Evolutionary conservation across 2,888 invertebrate species (phyloP), one percentile per base, ranked within the genome.

Genomic region (Ischnura elegans): DNA sequence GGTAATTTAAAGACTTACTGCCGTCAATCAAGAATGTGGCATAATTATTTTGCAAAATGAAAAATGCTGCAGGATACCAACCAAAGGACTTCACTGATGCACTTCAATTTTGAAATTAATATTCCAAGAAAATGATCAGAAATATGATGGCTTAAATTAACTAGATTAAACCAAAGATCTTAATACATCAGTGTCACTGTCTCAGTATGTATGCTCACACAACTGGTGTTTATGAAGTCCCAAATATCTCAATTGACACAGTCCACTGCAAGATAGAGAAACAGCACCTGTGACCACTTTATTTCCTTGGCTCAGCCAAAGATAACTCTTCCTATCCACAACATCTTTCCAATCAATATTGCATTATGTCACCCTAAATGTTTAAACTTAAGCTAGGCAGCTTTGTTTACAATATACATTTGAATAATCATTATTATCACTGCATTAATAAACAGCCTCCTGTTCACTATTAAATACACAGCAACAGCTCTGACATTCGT

Each of bases 401-500:
- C 55, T 51, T 90, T 90, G 61, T 90, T 90, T 66, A 90, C 90
- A 90, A 90, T 90, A 90, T 90, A 90, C 90, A 90, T 90, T 25
- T 43, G 55, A 90, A 90, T 61, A 90, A 90, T 90, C 90, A 61
- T 90, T 90, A 90, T 90, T 55, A 90, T 90, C 90, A 90, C 61
- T 90, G 90, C 61, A 90, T 90, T 90, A 61, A 90, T 90, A 90
- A 76, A 90, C 90, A 90, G 90, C 90, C 90, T 90, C 90, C 90
- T 45, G 66, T 90, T 90, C 90, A 90, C 90, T 90, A 90, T 90
- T 90, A 90, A 76, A 61, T 90, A 90, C 90, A 90, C 90, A 90
- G 90, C 90, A 90, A 90, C 90, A 90, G 90, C 90, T 90, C 90
- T 61, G 90, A 90, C 90, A 90, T 90, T 90, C 90, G 55, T 90